These are phyloP conservation scores for Microctenopoma lineatum DNA, from an alignment of 2,797 vertebrate genomes.

Conservation along the genomic window DNA sequence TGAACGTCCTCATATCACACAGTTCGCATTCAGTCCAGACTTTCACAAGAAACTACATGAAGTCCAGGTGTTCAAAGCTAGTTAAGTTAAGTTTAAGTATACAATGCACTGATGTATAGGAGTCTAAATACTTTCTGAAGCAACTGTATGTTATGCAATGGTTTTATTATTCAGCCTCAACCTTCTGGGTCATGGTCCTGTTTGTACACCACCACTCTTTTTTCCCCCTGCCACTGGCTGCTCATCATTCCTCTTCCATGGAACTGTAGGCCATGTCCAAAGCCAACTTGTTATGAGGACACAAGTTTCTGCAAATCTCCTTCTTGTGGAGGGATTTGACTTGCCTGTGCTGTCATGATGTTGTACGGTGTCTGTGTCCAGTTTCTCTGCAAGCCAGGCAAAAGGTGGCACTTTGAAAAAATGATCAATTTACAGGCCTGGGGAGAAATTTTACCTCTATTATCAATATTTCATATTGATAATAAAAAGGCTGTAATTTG, in stretches of 20 bases:
- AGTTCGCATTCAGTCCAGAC: no score
- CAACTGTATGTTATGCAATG: constrained; percentile 52
- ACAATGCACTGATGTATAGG: background rate
- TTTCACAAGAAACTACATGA: no score
- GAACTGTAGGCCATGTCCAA: constrained; percentile 52
- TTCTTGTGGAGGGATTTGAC: constrained; percentile 50
- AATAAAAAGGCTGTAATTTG: constrained; percentile 5
- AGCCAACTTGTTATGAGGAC: constrained; percentile 53
- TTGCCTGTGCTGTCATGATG: constrained; percentile 43
- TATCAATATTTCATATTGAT: constrained; percentile 23
- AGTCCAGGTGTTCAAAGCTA: no score
- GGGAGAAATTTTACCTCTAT: constrained; percentile 20
- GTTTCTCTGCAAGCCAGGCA: constrained; percentile 26
- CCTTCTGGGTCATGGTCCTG: constrained; percentile 62
- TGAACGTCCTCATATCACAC: background rate
- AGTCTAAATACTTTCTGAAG: background rate
- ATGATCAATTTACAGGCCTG: constrained; percentile 53
- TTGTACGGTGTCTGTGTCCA: constrained; percentile 15
- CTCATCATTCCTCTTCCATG: constrained; percentile 58
- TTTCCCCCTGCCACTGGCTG: constrained; percentile 66
- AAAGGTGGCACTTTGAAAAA: constrained; percentile 26
- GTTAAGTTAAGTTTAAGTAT: no score
- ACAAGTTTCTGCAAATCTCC: constrained; percentile 53
- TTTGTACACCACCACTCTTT: constrained; percentile 63
- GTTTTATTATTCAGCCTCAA: constrained; percentile 53